Conservation (phyloP, 2,888 invertebrate genomes). For the Alloplasta piceator region DNA sequence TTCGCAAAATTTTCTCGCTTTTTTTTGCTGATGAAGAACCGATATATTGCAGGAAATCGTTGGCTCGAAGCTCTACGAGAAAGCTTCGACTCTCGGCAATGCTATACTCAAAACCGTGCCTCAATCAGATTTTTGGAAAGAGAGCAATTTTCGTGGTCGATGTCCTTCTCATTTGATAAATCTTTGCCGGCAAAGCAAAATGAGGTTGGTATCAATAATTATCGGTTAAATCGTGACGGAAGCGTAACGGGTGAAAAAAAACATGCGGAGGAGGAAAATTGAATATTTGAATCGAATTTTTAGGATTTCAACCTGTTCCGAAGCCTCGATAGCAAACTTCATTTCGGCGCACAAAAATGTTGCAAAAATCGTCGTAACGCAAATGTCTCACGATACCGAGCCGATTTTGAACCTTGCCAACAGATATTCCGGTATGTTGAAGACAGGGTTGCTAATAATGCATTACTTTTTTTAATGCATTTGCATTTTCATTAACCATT, state of each 20-base stretch:
- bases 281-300: constrained; percentile 42
- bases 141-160: constrained; percentile 74
- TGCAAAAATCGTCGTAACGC: constrained; percentile 74
- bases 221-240: background rate
- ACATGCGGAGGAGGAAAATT: background rate
- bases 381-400: constrained; percentile 72
- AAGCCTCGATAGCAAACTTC: constrained; percentile 76
- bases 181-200: constrained; percentile 73
- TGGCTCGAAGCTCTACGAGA: constrained; percentile 74
- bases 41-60: constrained; percentile 73
- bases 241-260: background rate
- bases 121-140: constrained; percentile 75
- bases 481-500: no score
- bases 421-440: constrained; percentile 76
- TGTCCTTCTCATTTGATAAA: constrained; percentile 77
- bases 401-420: constrained; percentile 77
- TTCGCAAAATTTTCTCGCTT: constrained; percentile 6
- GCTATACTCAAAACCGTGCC: constrained; percentile 73
- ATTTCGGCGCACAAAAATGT: constrained; percentile 77
- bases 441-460: no score
- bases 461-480: no score
- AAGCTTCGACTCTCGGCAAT: constrained; percentile 74
- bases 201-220: constrained; percentile 69
- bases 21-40: constrained; percentile 15
- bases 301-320: constrained; percentile 78